Percentiles rank a stretch among this genome's conserved stretches.
Evolutionary conservation across 2,797 vertebrate species (phyloP).

Genomic region (Synaphobranchus kaupii): DNA sequence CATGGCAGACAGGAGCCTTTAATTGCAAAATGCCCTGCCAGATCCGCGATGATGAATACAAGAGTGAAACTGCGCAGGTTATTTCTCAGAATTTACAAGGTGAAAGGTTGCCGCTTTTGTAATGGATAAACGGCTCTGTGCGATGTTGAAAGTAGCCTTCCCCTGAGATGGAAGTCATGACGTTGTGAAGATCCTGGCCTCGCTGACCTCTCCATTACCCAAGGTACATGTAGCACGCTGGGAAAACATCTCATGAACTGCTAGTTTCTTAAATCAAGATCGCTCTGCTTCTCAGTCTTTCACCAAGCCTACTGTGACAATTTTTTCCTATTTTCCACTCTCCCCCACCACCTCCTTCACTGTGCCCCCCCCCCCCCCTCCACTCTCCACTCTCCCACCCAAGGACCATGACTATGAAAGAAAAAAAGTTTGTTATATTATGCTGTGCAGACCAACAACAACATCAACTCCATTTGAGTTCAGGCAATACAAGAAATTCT

Average conservation of each 20-base stretch:
- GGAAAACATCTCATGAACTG: too few relatives aligned
- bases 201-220: background rate
- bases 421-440: too few relatives aligned
- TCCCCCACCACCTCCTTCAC: too few relatives aligned
- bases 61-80: background rate
- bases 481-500: too few relatives aligned
- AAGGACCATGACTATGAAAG: too few relatives aligned
- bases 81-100: background rate
- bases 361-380: too few relatives aligned
- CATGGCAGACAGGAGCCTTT: background rate
- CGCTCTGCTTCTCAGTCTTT: background rate
- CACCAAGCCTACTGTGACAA: background rate
- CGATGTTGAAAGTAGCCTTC: background rate
- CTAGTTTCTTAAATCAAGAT: background rate
- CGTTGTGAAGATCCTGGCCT: background rate
- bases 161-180: background rate
- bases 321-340: too few relatives aligned
- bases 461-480: too few relatives aligned
- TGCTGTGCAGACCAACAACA: too few relatives aligned
- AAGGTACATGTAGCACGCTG: too few relatives aligned
- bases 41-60: background rate
- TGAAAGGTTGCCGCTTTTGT: background rate
- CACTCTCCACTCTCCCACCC: too few relatives aligned
- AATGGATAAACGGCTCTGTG: background rate
- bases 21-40: slow-evolving; percentile 16